These are phyloP conservation scores for Sorex maritimensis DNA, from an alignment of 2,797 vertebrate species.

Conservation along the genomic window DNA sequence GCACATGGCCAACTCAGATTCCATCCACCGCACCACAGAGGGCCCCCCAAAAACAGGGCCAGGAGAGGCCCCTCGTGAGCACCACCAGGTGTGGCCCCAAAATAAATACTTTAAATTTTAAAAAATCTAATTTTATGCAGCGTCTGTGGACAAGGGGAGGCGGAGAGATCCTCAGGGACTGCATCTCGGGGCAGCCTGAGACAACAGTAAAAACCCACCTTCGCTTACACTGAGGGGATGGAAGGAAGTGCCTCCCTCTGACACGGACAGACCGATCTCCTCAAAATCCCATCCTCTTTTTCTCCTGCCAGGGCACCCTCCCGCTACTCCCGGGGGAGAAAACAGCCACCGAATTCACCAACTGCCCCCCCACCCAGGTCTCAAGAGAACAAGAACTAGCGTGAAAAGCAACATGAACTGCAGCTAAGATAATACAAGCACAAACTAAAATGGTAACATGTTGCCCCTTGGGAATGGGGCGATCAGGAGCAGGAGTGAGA, in stretches of 20 bases:
- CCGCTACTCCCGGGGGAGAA: neutral
- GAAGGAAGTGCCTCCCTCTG: neutral
- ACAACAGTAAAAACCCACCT: neutral
- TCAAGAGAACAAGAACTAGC: neutral
- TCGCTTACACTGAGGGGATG: neutral
- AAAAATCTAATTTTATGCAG: neutral
- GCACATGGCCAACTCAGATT: too few species aligned
- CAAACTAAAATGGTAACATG: neutral
- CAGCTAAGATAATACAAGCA: neutral
- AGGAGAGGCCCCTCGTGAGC: too few species aligned
- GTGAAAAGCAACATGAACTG: neutral
- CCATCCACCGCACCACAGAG: too few species aligned
- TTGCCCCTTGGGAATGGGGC: too few species aligned
- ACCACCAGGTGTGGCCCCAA: too few species aligned
- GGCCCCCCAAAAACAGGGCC: too few species aligned
- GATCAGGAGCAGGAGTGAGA: too few species aligned
- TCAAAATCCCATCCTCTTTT: neutral
- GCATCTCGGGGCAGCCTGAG: neutral
- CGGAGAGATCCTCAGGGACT: accelerated
- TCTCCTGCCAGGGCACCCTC: neutral
- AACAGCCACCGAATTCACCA: neutral
- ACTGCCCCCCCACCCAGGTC: too few species aligned
- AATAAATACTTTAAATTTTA: too few species aligned
- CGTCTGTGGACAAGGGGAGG: neutral
- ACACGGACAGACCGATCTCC: neutral